phyloP scores from a whole-genome alignment of 37 sponge, comb jelly and placozoan genomes.

The Hexactinellida sp. region DNA sequence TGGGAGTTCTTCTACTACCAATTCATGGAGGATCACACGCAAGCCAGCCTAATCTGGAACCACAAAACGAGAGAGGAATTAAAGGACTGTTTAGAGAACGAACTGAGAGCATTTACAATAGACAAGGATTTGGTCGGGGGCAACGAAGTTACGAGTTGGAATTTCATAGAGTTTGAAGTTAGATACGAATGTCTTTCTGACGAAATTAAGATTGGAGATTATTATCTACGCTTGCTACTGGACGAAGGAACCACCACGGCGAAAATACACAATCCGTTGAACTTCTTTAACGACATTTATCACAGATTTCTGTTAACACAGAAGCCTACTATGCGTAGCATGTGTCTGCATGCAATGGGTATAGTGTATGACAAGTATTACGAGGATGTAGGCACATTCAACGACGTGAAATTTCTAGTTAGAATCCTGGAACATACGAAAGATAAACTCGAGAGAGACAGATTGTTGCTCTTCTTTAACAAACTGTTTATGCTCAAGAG shows the following conservation, averaged over 20 bases:
- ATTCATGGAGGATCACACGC: slow-evolving; percentile 87
- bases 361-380: slow-evolving; percentile 87
- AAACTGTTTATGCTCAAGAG: slow-evolving; percentile 54
- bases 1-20: slow-evolving; percentile 90
- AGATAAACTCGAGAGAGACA: slow-evolving; percentile 71
- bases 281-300: slow-evolving; percentile 99
- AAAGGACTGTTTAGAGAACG: slow-evolving; percentile 85
- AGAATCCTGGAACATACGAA: slow-evolving; percentile 61
- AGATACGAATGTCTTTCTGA: slow-evolving; percentile 86
- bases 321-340: slow-evolving; percentile 86
- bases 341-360: slow-evolving; percentile 99
- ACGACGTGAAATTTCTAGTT: slow-evolving; percentile 82
- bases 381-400: slow-evolving; percentile 94
- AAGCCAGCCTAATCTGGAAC: slow-evolving; percentile 93
- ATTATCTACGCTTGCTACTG: slow-evolving; percentile 83
- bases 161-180: slow-evolving; percentile 95
- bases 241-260: slow-evolving; percentile 64
- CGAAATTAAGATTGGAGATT: slow-evolving; percentile 93
- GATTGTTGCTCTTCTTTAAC: slow-evolving; percentile 78
- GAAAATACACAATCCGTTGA: slow-evolving; percentile 83
- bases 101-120: slow-evolving; percentile 81
- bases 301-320: slow-evolving; percentile 95
- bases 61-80: slow-evolving; percentile 98
- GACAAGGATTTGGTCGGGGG: slow-evolving; percentile 84
- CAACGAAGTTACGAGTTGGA: slow-evolving; percentile 77